phyloP scores from a whole-genome alignment of 2,797 vertebrate genomes.

The Enteromius anoplus region DNA sequence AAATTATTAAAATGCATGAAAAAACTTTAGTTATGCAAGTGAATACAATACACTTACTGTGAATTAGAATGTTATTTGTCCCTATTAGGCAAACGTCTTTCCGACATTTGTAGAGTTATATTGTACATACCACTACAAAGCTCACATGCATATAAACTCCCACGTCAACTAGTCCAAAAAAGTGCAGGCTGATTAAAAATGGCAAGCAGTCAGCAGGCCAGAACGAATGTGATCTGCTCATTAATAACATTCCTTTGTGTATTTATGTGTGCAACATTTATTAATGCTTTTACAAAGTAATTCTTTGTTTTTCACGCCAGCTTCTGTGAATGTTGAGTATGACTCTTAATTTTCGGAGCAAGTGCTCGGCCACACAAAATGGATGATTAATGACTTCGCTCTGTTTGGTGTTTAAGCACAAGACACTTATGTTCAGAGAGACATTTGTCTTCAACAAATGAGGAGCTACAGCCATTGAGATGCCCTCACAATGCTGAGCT shows the following conservation, averaged over 20 bases:
- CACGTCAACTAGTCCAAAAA: not conserved
- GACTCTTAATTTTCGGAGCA: conserved; percentile 32
- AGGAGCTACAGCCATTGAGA: conserved; percentile 59
- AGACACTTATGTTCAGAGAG: conserved; percentile 51
- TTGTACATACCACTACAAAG: not conserved
- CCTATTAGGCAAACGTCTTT: not conserved
- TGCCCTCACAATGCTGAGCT: conserved; percentile 54
- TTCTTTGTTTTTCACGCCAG: conserved; percentile 18
- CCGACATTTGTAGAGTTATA: not conserved
- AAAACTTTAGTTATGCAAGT: not conserved
- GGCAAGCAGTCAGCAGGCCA: not conserved
- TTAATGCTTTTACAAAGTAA: conserved; percentile 2
- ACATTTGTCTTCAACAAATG: conserved; percentile 61
- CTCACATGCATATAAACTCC: not conserved
- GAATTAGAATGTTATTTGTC: not conserved
- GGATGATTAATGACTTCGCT: conserved; percentile 57
- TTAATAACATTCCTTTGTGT: not conserved
- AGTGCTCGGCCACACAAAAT: conserved; percentile 46
- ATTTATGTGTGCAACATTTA: not conserved
- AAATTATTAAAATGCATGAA: not conserved
- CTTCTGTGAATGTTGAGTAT: conserved; percentile 1
- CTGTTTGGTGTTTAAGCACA: conserved; percentile 53
- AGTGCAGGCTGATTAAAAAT: not conserved
- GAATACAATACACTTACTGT: not conserved
- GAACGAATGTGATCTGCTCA: conserved; percentile 4